phyloP scores from a whole-genome alignment of 2,888 invertebrate species.

The Himalopsyche tibetana region DNA sequence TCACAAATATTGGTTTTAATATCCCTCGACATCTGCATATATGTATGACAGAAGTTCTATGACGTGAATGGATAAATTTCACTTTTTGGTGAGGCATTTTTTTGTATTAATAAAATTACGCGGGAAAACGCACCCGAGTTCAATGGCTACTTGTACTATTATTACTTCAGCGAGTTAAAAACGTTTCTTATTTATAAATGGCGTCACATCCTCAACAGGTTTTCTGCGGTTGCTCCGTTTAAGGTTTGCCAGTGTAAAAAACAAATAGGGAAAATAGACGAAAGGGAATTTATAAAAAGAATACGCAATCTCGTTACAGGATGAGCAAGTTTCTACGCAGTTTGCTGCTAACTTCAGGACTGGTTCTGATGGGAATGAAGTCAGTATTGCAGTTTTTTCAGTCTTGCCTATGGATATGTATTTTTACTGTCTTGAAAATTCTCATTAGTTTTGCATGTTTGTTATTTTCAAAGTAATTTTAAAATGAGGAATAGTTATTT shows the following conservation, averaged over 20 bases:
- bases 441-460: too few relatives aligned
- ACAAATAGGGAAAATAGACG: slow-evolving; percentile 17
- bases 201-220: slow-evolving; percentile 3
- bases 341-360: slow-evolving; percentile 3
- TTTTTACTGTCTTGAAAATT: not conserved
- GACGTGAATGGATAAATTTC: too few relatives aligned
- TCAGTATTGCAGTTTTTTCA: slow-evolving; percentile 10
- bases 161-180: not conserved
- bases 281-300: slow-evolving; percentile 24
- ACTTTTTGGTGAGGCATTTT: too few relatives aligned
- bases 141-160: not conserved
- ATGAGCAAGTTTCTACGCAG: not conserved
- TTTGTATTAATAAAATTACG: not conserved
- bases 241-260: slow-evolving; percentile 10
- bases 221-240: not conserved
- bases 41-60: too few relatives aligned
- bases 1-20: too few relatives aligned
- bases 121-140: slow-evolving; percentile 1
- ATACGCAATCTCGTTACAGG: not conserved
- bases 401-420: not conserved
- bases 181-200: not conserved
- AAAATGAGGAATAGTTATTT: too few relatives aligned
- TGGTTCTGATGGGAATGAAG: slow-evolving; percentile 20
- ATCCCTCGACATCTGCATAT: too few relatives aligned
- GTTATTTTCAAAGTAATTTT: too few relatives aligned